Conservation (phyloP, 1,140 invertebrate species). For the Scylla paramamosain region DNA sequence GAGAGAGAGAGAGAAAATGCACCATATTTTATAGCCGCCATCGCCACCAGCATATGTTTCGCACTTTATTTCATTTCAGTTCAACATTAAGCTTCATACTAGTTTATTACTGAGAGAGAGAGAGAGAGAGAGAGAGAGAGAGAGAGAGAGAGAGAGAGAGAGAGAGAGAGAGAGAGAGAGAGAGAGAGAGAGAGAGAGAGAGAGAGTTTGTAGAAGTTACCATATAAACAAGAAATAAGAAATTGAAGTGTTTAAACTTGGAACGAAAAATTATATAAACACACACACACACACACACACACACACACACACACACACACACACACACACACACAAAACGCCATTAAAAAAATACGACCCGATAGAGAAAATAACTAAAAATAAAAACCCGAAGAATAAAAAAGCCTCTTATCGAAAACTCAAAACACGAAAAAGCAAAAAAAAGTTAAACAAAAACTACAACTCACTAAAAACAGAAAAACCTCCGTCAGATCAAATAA, state of each 20-base stretch:
- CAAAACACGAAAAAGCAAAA: background rate
- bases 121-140: too few relatives aligned
- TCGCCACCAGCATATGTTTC: background rate
- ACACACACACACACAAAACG: background rate
- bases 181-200: background rate
- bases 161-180: constrained; percentile 42
- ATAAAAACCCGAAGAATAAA: background rate
- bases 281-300: too few relatives aligned
- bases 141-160: background rate
- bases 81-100: background rate
- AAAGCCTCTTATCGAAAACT: background rate
- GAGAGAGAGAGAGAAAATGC: too few relatives aligned
- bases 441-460: background rate
- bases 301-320: too few relatives aligned
- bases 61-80: background rate
- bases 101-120: background rate
- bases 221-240: too few relatives aligned
- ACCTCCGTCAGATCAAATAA: too few relatives aligned
- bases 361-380: background rate
- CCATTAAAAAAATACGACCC: background rate
- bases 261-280: too few relatives aligned
- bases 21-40: background rate
- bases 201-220: too few relatives aligned
- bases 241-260: too few relatives aligned
- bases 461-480: too few relatives aligned